Conservation (phyloP, 2,113 vertebrate genomes). For the Leptocoma aspasia region DNA sequence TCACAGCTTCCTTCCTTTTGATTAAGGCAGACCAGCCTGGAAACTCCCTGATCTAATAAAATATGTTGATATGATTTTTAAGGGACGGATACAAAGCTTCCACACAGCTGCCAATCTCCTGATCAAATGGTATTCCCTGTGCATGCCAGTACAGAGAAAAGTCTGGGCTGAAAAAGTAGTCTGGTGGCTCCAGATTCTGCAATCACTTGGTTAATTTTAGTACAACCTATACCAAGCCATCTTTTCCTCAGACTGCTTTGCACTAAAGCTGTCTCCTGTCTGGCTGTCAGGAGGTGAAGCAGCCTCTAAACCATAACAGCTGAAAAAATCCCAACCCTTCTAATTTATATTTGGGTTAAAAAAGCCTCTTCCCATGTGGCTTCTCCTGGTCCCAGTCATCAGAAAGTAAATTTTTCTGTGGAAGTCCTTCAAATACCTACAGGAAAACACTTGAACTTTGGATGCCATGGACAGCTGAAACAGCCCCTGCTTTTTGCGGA, state of each 20-base stretch:
- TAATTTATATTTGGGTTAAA: not conserved
- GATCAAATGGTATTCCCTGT: not conserved
- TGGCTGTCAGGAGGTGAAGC: not conserved
- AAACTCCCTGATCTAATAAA: not conserved
- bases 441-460: constrained; percentile 28
- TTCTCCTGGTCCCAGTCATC: constrained; percentile 26
- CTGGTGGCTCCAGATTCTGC: not conserved
- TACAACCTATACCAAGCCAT: not conserved
- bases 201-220: not conserved
- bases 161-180: not conserved
- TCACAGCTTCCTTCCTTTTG: not conserved
- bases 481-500: not conserved
- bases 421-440: constrained; percentile 51
- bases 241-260: not conserved
- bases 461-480: constrained; percentile 11
- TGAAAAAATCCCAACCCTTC: not conserved
- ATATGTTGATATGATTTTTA: not conserved
- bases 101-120: not conserved
- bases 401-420: constrained; percentile 48
- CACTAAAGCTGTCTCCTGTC: not conserved
- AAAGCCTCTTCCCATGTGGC: not conserved
- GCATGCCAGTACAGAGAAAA: not conserved
- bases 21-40: not conserved
- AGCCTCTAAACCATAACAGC: not conserved
- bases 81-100: not conserved